Conservation (phyloP, 2,113 vertebrate species). For the Pachyramphus minor region DNA sequence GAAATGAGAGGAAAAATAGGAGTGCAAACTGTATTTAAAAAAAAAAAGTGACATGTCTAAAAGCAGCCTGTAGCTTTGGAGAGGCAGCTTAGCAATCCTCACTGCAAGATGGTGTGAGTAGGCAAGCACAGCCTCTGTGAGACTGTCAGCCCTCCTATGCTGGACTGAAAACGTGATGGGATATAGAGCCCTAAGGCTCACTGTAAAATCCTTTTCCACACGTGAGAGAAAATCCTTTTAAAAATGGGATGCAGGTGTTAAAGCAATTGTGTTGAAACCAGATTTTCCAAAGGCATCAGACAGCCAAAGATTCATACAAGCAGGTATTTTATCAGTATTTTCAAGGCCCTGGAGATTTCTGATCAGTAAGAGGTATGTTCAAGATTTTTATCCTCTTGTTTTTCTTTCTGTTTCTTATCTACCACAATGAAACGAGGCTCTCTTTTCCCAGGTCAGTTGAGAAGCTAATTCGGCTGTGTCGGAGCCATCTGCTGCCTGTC, state of each 20-base stretch:
- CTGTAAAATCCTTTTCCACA: background rate
- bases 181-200: background rate
- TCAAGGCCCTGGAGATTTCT: background rate
- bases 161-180: background rate
- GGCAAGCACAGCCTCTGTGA: background rate
- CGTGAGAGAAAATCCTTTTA: background rate
- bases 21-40: fast-evolving
- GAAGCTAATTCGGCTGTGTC: background rate
- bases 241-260: background rate
- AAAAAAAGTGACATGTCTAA: background rate
- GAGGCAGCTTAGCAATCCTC: background rate
- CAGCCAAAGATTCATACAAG: background rate
- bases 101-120: background rate
- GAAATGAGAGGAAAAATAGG: background rate
- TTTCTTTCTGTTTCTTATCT: background rate
- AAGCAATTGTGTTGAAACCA: background rate
- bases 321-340: background rate
- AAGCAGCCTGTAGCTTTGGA: background rate
- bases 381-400: background rate
- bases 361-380: background rate
- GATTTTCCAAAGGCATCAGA: background rate
- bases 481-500: background rate
- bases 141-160: background rate
- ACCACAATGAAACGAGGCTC: background rate
- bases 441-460: background rate